Evolutionary conservation across 1,140 invertebrate genomes (phyloP).

Genomic region (Glossosoma conforme): DNA sequence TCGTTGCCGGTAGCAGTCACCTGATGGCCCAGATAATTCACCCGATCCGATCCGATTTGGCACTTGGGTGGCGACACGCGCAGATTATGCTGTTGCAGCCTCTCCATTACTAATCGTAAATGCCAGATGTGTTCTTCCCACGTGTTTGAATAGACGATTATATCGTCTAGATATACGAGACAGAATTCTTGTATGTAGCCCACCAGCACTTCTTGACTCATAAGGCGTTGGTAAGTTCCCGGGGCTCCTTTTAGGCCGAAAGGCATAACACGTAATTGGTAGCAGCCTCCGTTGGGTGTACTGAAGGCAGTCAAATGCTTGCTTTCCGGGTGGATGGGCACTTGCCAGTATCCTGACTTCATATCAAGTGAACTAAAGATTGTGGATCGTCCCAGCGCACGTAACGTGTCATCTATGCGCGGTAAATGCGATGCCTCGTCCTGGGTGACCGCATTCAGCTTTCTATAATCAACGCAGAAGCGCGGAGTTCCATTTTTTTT

Average conservation of each 20-base stretch:
- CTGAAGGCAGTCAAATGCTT: conserved; percentile 42
- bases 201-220: conserved; percentile 14
- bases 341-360: too few relatives aligned
- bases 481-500: conserved; percentile 46
- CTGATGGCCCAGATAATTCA: not conserved
- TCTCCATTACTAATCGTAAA: conserved; percentile 6
- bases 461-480: too few relatives aligned
- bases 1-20: not conserved
- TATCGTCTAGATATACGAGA: conserved; percentile 21
- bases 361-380: too few relatives aligned
- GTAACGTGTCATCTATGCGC: too few relatives aligned
- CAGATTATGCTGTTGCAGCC: conserved; percentile 9
- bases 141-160: not conserved
- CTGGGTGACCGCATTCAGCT: too few relatives aligned
- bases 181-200: conserved; percentile 17
- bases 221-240: not conserved
- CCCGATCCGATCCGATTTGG: not conserved
- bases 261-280: conserved; percentile 20
- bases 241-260: not conserved
- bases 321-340: conserved; percentile 35
- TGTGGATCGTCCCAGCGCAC: too few relatives aligned
- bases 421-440: too few relatives aligned
- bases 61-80: not conserved
- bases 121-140: not conserved
- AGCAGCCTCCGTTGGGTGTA: conserved; percentile 31